Evolutionary conservation across 2,888 invertebrate genomes (phyloP), one percentile per base, ranked within the genome.

Genomic region (Stenurella melanura): DNA sequence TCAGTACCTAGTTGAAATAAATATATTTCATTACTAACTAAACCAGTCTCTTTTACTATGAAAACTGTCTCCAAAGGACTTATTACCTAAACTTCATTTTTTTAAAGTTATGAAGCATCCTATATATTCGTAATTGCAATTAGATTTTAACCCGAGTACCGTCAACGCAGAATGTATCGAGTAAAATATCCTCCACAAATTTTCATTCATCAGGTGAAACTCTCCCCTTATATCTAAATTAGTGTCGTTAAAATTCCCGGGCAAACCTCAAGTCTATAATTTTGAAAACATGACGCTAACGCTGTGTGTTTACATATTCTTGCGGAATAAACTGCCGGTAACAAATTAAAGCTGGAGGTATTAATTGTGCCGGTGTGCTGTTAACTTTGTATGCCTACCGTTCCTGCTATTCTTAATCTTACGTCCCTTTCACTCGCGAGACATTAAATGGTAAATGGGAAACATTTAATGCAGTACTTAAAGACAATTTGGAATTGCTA

Each of bases 321-420:
- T 82, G 83, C 80, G 86, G 84, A 85, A 84, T 84, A 86, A 86
- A 87, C 83, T 86, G 86, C 85, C 83, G 83, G 83, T 85, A 87
- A 86, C 87, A 87, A 87, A 88, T 87, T 87, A 87, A 86, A 85
- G 81, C 85, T 83, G 82, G 78, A 82, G 85, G 84, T 86, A 86
- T 85, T 86, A 86, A 87, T 87, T 86, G 86, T 83, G 82, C 81
- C 84, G 83, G 85, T 81, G 82, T 80, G 80, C 83, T 79, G 83
- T 81, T 82, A 79, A 81, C 81, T 81, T 79, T 66, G 38, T 17
- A 26, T 60, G 73, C 72, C 57, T 54, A 26, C 70, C 72, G 72
- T 30, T 61, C 71, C 61, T 17, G 63, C 72, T 63, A 72, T 72
- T 63, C 72, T 63, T 72, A 72, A 72, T 72, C 72, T 61, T 50